Evolutionary conservation across 2,113 vertebrate species (phyloP).

Genomic region (Sander lucioperca): DNA sequence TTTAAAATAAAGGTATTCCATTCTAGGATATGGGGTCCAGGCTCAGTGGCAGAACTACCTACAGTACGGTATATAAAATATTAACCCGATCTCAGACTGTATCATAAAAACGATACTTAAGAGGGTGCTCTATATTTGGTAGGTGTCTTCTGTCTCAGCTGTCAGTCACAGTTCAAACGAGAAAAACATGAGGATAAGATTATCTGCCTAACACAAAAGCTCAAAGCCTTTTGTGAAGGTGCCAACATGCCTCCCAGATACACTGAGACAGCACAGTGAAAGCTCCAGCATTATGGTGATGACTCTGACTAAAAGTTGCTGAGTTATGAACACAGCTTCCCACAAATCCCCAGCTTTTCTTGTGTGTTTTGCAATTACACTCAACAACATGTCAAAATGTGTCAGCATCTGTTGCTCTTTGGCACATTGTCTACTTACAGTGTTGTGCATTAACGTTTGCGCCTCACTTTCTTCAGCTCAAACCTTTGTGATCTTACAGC

Average conservation of each 20-base stretch:
- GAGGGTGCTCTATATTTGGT: not conserved
- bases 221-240: not conserved
- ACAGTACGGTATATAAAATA: not conserved
- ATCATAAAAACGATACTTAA: not conserved
- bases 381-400: slow-evolving; percentile 6
- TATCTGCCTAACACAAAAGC: not conserved
- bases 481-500: not conserved
- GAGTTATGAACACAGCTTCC: slow-evolving; percentile 15
- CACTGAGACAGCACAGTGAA: slow-evolving; percentile 4
- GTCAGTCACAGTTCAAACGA: not conserved
- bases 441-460: not conserved
- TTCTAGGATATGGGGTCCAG: not conserved
- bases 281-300: not conserved
- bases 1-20: not conserved
- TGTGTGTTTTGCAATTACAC: slow-evolving; percentile 4
- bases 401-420: slow-evolving; percentile 3
- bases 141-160: not conserved
- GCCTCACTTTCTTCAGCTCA: not conserved
- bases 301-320: slow-evolving; percentile 1
- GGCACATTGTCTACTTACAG: not conserved
- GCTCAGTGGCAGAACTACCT: not conserved
- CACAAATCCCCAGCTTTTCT: slow-evolving; percentile 13
- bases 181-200: not conserved
- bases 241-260: slow-evolving; percentile 1
- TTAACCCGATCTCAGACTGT: not conserved